Percentiles rank a stretch among this genome's conserved stretches.
Evolutionary conservation across 2,113 vertebrate genomes (phyloP).

Genomic region (Microtus montanus): DNA sequence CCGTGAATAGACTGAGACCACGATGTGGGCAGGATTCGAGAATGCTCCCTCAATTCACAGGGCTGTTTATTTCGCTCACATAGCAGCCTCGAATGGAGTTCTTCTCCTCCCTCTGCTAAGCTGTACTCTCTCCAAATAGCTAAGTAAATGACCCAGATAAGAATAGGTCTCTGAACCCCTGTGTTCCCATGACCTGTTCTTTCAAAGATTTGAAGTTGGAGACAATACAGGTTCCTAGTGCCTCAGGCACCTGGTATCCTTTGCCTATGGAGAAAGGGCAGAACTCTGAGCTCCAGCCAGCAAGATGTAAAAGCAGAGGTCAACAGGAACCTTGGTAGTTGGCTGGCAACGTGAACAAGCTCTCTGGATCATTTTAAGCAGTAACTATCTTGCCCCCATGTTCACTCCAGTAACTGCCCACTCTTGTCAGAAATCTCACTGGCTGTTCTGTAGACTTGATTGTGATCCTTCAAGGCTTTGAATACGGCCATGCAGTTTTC

Average conservation of each 20-base stretch:
- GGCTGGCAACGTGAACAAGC: neutral
- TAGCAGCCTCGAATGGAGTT: neutral
- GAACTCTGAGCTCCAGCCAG: neutral
- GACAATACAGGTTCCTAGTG: neutral
- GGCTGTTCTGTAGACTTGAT: neutral
- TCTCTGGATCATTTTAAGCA: neutral
- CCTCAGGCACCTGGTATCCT: neutral
- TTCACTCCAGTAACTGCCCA: neutral
- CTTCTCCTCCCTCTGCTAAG: neutral
- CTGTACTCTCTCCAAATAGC: neutral
- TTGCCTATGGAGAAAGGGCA: neutral
- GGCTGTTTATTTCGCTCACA: neutral
- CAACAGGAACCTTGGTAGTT: neutral
- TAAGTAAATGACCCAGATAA: neutral
- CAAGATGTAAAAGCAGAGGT: neutral
- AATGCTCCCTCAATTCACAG: neutral
- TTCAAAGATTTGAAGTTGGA: neutral
- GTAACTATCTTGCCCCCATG: neutral
- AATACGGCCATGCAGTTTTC: neutral
- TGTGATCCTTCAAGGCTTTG: neutral
- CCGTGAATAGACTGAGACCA: slow-evolving; percentile 35
- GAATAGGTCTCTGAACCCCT: neutral
- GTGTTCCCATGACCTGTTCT: neutral
- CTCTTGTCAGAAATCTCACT: neutral
- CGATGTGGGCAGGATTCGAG: neutral